A percentile compares a stretch with the other conserved stretches of the same genome.
Conservation (phyloP, 2,797 vertebrate species). For the Rhinoraja longicauda region DNA sequence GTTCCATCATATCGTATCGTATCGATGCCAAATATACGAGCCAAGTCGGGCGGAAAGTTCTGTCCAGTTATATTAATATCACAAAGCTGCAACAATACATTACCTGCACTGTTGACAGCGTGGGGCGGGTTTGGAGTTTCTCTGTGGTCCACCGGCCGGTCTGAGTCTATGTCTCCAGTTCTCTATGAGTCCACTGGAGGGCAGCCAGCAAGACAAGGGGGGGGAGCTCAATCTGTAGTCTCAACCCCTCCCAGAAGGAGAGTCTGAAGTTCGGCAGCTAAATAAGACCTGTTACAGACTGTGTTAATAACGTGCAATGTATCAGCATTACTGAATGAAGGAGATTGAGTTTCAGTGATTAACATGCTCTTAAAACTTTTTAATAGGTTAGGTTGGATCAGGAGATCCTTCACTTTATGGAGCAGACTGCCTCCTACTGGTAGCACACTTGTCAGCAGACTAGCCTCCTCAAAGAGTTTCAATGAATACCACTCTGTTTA, state of each 20-base stretch:
- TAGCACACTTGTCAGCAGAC: conserved; percentile 45
- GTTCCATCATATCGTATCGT: no score
- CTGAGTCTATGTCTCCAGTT: not conserved
- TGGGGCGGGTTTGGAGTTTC: no score
- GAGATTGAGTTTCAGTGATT: not conserved
- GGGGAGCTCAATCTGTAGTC: not conserved
- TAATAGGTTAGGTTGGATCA: not conserved
- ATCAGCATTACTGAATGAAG: not conserved
- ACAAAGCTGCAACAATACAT: not conserved
- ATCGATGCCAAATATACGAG: not conserved
- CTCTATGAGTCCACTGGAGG: not conserved
- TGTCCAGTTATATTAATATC: not conserved
- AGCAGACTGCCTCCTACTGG: conserved; percentile 54
- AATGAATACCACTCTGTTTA: not conserved
- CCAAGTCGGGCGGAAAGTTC: not conserved
- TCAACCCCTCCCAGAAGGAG: not conserved
- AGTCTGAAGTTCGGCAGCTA: not conserved
- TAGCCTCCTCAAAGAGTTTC: not conserved
- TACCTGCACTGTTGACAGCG: not conserved
- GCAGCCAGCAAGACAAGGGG: not conserved
- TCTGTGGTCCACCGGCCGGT: not conserved
- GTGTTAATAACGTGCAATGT: not conserved
- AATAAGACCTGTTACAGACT: not conserved
- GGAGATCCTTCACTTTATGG: conserved; percentile 20
- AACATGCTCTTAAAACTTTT: not conserved